Conservation (phyloP, 2,113 vertebrate genomes). For the Numida meleagris region DNA sequence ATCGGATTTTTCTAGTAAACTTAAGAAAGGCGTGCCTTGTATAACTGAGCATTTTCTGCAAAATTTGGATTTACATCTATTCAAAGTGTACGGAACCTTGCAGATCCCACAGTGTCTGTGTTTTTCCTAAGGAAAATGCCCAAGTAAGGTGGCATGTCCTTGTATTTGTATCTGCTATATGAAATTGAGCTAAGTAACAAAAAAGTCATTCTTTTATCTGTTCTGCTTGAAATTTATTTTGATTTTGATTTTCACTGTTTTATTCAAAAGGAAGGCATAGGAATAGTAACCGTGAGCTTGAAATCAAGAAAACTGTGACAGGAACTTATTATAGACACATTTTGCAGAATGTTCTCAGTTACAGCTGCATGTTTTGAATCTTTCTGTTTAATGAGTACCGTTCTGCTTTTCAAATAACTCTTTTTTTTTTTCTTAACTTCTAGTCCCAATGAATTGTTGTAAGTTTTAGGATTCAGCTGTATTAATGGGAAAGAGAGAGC, state of each 20-base stretch:
- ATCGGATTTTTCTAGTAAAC: constrained; percentile 38
- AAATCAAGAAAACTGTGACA: constrained; percentile 66
- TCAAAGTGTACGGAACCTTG: constrained; percentile 56
- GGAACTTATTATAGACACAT: constrained; percentile 45
- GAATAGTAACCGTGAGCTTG: constrained; percentile 62
- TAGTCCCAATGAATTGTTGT: constrained; percentile 12
- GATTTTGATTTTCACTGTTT: constrained; percentile 40
- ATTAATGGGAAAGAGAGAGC: constrained; percentile 40
- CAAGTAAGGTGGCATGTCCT: constrained; percentile 49
- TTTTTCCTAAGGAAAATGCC: constrained; percentile 27
- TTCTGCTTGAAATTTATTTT: constrained; percentile 64
- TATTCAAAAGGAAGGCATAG: constrained; percentile 64
- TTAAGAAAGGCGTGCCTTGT: constrained; percentile 24
- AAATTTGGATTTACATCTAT: constrained; percentile 45
- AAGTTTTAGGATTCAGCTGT: constrained; percentile 41
- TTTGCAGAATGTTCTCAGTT: constrained; percentile 66
- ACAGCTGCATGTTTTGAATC: constrained; percentile 53
- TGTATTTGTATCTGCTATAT: constrained; percentile 13
- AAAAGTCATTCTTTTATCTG: constrained; percentile 58
- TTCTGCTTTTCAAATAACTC: constrained; percentile 50
- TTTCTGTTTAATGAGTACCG: constrained; percentile 59
- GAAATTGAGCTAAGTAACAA: constrained; percentile 62
- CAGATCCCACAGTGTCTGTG: constrained; percentile 34
- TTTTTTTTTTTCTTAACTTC: constrained; percentile 5
- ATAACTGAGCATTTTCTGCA: constrained; percentile 50